These are phyloP conservation scores for Gyrodactylus bullatarudis DNA, from an alignment of 1,140 invertebrate species.

Conservation along the genomic window DNA sequence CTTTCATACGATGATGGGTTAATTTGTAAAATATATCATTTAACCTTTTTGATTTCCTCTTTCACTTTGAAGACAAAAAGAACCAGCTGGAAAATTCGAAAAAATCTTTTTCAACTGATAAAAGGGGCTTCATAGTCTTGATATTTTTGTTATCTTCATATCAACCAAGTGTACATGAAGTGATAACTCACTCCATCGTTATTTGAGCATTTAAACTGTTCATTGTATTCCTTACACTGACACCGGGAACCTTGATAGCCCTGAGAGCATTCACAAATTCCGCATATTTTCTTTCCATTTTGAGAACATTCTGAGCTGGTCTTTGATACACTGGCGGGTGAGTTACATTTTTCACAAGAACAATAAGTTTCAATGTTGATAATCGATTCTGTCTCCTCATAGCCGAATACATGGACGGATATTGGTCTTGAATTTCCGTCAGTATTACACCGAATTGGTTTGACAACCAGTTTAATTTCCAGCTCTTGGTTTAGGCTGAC, in stretches of 20 bases:
- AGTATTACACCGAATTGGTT: neutral
- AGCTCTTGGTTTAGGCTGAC: neutral
- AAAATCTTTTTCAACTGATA: too few relatives aligned
- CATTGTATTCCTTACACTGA: neutral
- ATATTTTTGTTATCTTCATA: too few relatives aligned
- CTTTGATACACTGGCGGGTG: neutral
- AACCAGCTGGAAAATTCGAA: too few relatives aligned
- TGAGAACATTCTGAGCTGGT: neutral
- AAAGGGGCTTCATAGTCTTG: too few relatives aligned
- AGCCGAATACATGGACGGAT: neutral
- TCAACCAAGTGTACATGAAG: too few relatives aligned
- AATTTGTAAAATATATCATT: too few relatives aligned
- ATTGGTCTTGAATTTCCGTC: neutral
- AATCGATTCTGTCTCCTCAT: neutral
- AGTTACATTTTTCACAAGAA: neutral
- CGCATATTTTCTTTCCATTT: neutral
- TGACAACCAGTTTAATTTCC: neutral
- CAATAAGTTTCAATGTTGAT: neutral
- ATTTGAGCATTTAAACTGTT: neutral
- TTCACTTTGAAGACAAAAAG: too few relatives aligned
- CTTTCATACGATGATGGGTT: too few relatives aligned
- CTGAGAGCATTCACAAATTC: neutral
- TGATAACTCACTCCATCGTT: neutral
- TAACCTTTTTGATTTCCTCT: too few relatives aligned
- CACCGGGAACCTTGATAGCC: neutral